Conservation (phyloP, 2,888 invertebrate genomes). For the Habrosyne pyritoides region DNA sequence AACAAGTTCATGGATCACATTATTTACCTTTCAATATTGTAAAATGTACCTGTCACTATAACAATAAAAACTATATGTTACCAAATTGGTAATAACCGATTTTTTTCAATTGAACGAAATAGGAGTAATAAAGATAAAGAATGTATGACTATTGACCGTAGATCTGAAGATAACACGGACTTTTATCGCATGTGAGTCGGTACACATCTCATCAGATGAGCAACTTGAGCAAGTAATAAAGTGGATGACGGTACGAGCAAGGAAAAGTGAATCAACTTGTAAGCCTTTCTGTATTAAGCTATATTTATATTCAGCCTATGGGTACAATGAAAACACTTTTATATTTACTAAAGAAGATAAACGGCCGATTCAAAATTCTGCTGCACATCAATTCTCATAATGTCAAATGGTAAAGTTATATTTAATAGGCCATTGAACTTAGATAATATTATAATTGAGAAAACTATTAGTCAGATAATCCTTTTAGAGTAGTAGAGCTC, state of each 20-base stretch:
- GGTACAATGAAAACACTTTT: no score
- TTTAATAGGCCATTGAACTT: no score
- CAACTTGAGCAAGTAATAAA: slow-evolving; percentile 34
- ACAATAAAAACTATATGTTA: slow-evolving; percentile 1
- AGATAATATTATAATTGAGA: no score
- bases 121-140: slow-evolving; percentile 17
- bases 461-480: no score
- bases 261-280: slow-evolving; percentile 34
- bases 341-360: no score
- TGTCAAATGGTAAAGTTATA: no score
- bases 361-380: no score
- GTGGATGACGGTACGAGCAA: slow-evolving; percentile 25
- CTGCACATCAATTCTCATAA: no score
- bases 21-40: not conserved
- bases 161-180: slow-evolving; percentile 35
- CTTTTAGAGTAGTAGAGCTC: no score
- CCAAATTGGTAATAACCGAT: not conserved
- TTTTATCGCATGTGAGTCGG: slow-evolving; percentile 29
- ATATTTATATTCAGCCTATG: no score
- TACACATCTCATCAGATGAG: slow-evolving; percentile 29
- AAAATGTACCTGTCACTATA: not conserved
- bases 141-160: slow-evolving; percentile 15
- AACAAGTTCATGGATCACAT: no score
- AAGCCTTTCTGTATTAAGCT: slow-evolving; percentile 21
- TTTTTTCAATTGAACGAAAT: not conserved